Base-by-base conservation (phyloP, 1,140 invertebrate genomes). In the Elysia chlorotica region DNA sequence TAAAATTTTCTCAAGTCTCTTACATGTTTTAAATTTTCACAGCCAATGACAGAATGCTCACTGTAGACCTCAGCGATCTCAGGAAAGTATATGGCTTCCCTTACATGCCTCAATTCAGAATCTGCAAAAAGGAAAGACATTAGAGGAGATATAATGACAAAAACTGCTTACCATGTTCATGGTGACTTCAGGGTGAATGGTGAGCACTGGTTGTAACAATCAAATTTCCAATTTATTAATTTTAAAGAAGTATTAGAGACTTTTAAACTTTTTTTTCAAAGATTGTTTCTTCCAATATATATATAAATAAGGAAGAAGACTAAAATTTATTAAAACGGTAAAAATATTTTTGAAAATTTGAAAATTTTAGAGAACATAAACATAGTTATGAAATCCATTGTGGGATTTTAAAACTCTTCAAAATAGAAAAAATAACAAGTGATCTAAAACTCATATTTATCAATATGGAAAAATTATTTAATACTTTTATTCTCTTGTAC, bases 11-110 rank as follows among this genome's bases (percentile, higher is more conserved):
- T n/a, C 28, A 59, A n/a, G n/a, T n/a, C n/a, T n/a, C 69, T 63
- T 71, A 71, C 69, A 71, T 71, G 57, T n/a, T 53, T 63, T 10
- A 71, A 5, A 53, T 71, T 71, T 2, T 33, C 28, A 23, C 6
- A 38, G 38, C 63, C 54, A 5, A 71, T 62, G 37, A 33, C 21
- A 17, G 36, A 17, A 28, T 21, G 19, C 23, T 71, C 53, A 31
- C 25, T 63, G 59, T 71, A 71, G 31, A 62, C 36, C 36, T 63
- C 59, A 28, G 69, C 56, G 2, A 71, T 37, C 28, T 71, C 69
- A 71, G 57, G 69, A 48, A 63, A 71, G 38, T 48, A 71, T 3
- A 36, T 71, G 36, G 63, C 35, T 37, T 54, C 35, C 19, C 23
- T 61, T 28, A n/a, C n/a, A 48, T n/a, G 10, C n/a, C 41, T 48